Evolutionary conservation across 2,113 vertebrate species (phyloP).

Genomic region (Sardina pilchardus): DNA sequence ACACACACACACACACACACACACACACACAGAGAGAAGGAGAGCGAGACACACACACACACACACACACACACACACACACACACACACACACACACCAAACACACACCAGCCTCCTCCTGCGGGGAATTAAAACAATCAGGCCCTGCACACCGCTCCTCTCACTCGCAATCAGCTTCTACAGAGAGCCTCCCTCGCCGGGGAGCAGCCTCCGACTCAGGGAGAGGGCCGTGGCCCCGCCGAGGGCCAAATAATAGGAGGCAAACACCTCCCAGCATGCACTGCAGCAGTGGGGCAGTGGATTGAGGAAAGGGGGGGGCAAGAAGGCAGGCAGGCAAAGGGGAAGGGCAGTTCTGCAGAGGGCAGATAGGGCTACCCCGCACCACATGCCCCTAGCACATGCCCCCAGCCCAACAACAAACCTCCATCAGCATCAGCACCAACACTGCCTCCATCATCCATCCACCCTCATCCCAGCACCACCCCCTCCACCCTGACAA

Average conservation of each 20-base stretch:
- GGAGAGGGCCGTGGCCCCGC: neutral
- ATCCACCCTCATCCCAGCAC: neutral
- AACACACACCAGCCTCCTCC: neutral
- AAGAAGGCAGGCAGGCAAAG: neutral
- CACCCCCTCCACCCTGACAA: neutral
- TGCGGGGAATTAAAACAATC: conserved; percentile 36
- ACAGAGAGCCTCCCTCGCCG: neutral
- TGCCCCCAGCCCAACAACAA: neutral
- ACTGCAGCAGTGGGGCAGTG: neutral
- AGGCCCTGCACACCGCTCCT: neutral
- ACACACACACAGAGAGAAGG: conserved; percentile 3
- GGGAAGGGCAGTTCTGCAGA: conserved; percentile 4
- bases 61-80: conserved; percentile 30
- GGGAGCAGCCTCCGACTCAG: neutral
- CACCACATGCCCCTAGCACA: neutral
- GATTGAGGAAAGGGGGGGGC: neutral
- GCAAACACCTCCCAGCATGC: conserved; percentile 3
- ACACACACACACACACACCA: conserved; percentile 21
- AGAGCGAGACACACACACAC: conserved; percentile 49
- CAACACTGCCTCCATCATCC: neutral
- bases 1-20: neutral
- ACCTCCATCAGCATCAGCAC: neutral
- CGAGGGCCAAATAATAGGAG: neutral
- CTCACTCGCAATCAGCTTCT: conserved; percentile 13
- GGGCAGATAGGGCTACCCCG: conserved; percentile 15